Evolutionary conservation across 2,797 vertebrate genomes (phyloP), one percentile per base, ranked within the genome.

Genomic region (Sebastes itinus): DNA sequence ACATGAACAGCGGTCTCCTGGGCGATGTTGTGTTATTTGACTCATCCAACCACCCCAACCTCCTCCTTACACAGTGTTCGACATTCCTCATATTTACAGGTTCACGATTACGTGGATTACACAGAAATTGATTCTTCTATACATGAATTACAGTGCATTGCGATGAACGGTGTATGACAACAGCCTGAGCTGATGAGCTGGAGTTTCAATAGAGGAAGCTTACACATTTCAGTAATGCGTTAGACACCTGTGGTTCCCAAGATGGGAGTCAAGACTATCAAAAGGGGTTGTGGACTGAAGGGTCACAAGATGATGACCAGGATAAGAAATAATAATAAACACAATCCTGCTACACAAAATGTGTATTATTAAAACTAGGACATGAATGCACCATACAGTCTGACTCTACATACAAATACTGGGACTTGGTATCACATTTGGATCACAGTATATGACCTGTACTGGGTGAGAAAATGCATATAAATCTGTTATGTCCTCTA

Each of bases 31-130:
- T n/a, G n/a, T 42, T 42, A 14, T 18, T 46, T 16, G 13, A 38
- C 38, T 0, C 13, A 46, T 0, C 42, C 0, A 46, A 18, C 16
- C 0, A 7, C 42, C 16, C 42, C 42, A 0, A 46, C 42, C 42
- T 46, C 42, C 42, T 1, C 16, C 42, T 18, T 46, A 46, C 16
- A 18, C 42, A 18, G 0, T 46, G 42, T 46, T 46, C 16, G 0
- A 18, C 42, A 46, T 18, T 46, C 2, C 0, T 46, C 0, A 46
- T 4, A 46, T 18, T 18, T 14, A 42, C 38, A 1, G 14, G 5
- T 42, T 42, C 13, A 18, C 16, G 1, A 49, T 20, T 49, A 49
- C 16, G 18, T 49, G 1, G 16, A 49, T 49, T 4, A 49, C 42
- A 49, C 42, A 49, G 16, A 18, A 49, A 49, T 49, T 20, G 16